These are phyloP conservation scores for Phodopus roborovskii DNA, from an alignment of 2,113 vertebrate species.

Conservation along the genomic window DNA sequence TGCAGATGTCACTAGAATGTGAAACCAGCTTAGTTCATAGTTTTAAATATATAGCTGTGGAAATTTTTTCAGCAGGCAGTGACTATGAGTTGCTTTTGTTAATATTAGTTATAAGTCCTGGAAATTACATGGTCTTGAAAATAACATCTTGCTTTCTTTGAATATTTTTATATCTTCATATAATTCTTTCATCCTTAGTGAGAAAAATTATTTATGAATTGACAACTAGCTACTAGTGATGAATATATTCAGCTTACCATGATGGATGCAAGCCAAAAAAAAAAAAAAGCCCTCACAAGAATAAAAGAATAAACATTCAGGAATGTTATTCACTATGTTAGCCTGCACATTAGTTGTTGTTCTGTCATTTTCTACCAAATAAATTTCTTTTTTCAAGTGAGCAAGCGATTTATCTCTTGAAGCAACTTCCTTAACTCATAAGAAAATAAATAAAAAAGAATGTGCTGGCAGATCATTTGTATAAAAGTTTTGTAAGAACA, in stretches of 20 bases:
- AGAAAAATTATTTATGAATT: conserved; percentile 11
- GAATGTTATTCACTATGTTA: not conserved
- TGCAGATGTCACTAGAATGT: not conserved
- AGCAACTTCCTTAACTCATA: not conserved
- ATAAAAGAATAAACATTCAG: not conserved
- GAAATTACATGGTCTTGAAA: not conserved
- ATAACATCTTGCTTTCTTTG: not conserved
- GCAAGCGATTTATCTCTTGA: not conserved
- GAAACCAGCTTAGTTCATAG: not conserved
- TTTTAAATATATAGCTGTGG: not conserved
- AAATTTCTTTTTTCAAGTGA: not conserved
- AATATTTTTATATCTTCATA: not conserved
- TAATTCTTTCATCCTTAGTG: not conserved
- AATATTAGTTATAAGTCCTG: not conserved
- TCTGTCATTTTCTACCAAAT: not conserved
- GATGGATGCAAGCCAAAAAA: not conserved
- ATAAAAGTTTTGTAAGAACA: not conserved
- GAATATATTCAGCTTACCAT: not conserved
- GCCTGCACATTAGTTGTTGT: not conserved
- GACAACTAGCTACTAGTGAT: not conserved
- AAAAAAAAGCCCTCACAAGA: not conserved
- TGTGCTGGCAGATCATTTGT: not conserved
- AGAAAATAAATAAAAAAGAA: conserved; percentile 26
- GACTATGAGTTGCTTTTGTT: not conserved
- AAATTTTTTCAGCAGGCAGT: not conserved